A percentile compares a stretch with the other conserved stretches of the same genome.
phyloP scores from a whole-genome alignment of 2,113 vertebrate species.

The Melanerpes aurifrons region DNA sequence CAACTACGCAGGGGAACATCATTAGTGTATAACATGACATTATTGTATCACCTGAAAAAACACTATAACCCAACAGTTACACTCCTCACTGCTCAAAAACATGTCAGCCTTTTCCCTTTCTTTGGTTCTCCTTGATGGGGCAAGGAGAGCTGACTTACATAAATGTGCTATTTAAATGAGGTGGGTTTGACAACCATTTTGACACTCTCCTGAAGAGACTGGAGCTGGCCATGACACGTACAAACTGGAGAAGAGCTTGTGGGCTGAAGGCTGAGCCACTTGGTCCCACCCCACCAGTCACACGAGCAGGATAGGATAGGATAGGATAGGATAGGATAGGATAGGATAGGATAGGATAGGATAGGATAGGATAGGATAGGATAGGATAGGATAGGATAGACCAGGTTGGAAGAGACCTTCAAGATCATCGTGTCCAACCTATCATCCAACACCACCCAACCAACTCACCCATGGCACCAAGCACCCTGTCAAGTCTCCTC shows the following conservation, averaged over 20 bases:
- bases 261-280: neutral
- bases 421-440: too few relatives aligned
- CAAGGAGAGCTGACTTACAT: neutral
- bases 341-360: too few relatives aligned
- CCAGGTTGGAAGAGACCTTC: too few relatives aligned
- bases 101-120: neutral
- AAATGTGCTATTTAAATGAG: neutral
- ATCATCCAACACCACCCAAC: too few relatives aligned
- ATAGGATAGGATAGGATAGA: too few relatives aligned
- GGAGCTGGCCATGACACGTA: neutral
- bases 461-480: too few relatives aligned
- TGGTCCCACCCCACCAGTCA: rapidly evolving
- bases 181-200: neutral
- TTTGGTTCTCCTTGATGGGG: neutral
- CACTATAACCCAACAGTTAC: neutral
- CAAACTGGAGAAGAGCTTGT: rapidly evolving
- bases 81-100: neutral
- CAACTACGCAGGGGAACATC: neutral
- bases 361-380: too few relatives aligned
- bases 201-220: neutral
- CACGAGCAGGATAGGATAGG: rapidly evolving
- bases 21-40: rapidly evolving
- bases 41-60: neutral
- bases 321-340: too few relatives aligned
- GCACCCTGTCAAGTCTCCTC: too few relatives aligned